Evolutionary conservation across 2,113 vertebrate species (phyloP), one percentile per base, ranked within the genome.

Genomic region (Cinclus cinclus): DNA sequence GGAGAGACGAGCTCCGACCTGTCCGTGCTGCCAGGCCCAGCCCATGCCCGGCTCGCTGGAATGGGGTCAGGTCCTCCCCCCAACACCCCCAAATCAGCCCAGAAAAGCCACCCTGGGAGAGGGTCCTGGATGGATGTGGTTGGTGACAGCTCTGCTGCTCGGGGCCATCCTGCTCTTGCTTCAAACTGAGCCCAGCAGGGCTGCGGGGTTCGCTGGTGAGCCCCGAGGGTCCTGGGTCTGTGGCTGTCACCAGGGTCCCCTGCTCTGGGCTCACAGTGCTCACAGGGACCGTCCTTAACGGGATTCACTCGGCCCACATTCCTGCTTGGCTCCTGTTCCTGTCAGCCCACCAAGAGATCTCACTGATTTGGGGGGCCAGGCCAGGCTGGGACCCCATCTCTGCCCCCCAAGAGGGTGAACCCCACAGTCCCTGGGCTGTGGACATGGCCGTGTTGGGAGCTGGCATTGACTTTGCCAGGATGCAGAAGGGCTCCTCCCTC

Each of bases 151-250:
- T 60, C 17, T 7, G 59, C 30, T 27, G 33, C 56, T 37, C 5
- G 4, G 24, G 37, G 23, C 15, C 30, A 2, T 15, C 41, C n/a
- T 6, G 10, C 24, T n/a, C 53, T 5, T 6, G 10, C 4, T 60
- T 21, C 71, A 1, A 0, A 2, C 20, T 0, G 10, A 53, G 33
- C 37, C n/a, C 42, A 4, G 17, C 0, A 0, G 68, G 52, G 6
- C 16, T 3, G 23, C 7, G 63, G 18, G 74, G 68, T 3, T 23
- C 60, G 6, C 20, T 1, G 31, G 27, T 0, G 46, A 39, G 1
- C 1, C 13, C 11, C 21, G 7, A 30, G 41, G 44, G 24, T 44
- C 15, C 15, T 1, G 5, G 62, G 21, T 22, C 2, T 7, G 39
- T 11, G 74, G 53, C 28, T 30, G 87, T 7, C 4, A 3, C 31